phyloP scores from a whole-genome alignment of 2,113 vertebrate genomes.

The Lepus americanus region DNA sequence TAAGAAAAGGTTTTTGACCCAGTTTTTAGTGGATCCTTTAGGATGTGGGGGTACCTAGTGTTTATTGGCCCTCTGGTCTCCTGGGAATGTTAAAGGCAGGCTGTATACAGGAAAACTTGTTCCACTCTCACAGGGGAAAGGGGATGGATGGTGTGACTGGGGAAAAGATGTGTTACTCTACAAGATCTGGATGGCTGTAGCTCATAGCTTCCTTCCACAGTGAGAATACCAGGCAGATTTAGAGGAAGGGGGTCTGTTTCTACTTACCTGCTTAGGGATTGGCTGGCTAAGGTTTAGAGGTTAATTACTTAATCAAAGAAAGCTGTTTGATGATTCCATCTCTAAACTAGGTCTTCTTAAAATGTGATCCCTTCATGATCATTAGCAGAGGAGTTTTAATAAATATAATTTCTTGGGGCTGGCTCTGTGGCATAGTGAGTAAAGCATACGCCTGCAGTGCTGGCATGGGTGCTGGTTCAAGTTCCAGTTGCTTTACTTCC shows the following conservation, averaged over 20 bases:
- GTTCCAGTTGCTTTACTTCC: no score
- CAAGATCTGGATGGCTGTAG: no score
- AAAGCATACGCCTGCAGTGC: no score
- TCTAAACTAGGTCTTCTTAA: background rate
- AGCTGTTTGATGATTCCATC: background rate
- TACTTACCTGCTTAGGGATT: background rate
- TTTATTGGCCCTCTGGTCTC: background rate
- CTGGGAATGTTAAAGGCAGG: background rate
- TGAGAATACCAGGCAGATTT: background rate
- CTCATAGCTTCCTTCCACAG: background rate
- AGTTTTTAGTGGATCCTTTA: background rate
- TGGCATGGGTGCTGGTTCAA: no score
- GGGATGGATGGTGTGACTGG: accelerated
- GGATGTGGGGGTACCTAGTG: background rate
- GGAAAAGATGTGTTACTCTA: no score
- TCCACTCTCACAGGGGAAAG: background rate
- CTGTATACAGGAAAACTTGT: background rate
- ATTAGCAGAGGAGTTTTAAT: background rate
- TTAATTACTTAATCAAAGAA: background rate
- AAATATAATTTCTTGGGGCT: background rate
- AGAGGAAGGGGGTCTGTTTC: background rate
- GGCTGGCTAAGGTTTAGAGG: background rate
- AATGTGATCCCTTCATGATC: background rate
- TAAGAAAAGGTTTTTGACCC: background rate
- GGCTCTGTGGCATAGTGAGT: no score